Evolutionary conservation across 1,140 invertebrate species (phyloP), one percentile per base, ranked within the genome.

Genomic region (Drosophila grimshawi): DNA sequence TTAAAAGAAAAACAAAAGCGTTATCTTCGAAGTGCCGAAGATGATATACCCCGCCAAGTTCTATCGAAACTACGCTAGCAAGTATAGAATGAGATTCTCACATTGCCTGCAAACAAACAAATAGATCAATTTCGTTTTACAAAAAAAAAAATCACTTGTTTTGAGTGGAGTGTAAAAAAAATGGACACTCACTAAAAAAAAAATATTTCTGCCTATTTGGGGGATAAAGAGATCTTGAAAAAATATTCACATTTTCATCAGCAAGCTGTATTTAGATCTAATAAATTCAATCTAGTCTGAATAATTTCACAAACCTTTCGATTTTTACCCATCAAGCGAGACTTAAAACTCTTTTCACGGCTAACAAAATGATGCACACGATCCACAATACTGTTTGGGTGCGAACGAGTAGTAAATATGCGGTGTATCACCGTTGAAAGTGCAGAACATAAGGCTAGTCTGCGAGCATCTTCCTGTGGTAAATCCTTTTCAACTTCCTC

Each of bases 261-360:
- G 19, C 19, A 19, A 19, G 19, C 19, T 19, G 19, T 19, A 19
- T 19, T 19, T 19, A 19, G 19, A 19, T 19, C 1, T 19, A 19
- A 0, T 19, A 19, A 19, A 1, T 43, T 10, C 7, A 39, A 43
- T 43, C 3, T n/a, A 3, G 3, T 43, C 8, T 49, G 10, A 19
- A 8, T 37, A 11, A 29, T 43, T 43, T 76, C 19, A 78, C 71
- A 93, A 48, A 74, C 93, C 90, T 94, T 97, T 93, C 96, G 94
- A 62, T 94, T 95, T 90, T 95, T 95, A 61, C 94, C 95, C 66
- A 96, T 96, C 83, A 97, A 93, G 91, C 95, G 95, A 4, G 95
- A 94, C 83, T 95, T 95, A 53, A 96, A 94, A 29, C 95, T 95
- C 92, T 97, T 97, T 82, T 98, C 97, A 93, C 97, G 97, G 72